Percentiles rank a stretch among this genome's conserved stretches.
These are phyloP conservation scores for Alces alces DNA, from an alignment of 2,113 vertebrate genomes.

Conservation along the genomic window DNA sequence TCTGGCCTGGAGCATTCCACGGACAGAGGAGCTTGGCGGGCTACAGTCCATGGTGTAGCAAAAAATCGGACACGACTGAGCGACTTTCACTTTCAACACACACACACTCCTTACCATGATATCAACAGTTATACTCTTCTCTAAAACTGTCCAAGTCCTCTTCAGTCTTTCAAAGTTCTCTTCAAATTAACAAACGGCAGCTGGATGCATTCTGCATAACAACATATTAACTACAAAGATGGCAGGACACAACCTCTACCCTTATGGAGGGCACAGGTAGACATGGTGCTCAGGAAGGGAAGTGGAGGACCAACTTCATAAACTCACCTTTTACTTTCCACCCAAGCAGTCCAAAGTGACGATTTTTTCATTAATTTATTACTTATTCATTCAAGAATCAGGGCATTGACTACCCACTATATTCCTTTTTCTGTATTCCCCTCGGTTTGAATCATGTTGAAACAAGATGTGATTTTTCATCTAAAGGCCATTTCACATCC, in stretches of 20 bases:
- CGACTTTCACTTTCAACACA: neutral
- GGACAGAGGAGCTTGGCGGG: neutral
- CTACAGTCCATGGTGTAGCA: accelerated
- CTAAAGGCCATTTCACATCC: neutral
- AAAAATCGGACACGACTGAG: neutral
- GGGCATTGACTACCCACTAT: neutral
- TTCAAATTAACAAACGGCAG: neutral
- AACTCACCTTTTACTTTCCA: neutral
- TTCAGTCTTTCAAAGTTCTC: neutral
- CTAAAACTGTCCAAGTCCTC: neutral
- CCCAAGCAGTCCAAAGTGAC: neutral
- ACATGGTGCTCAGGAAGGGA: neutral
- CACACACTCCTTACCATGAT: neutral
- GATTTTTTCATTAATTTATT: neutral
- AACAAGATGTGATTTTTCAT: neutral
- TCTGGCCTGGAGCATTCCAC: neutral
- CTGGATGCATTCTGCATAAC: neutral
- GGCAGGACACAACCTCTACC: neutral
- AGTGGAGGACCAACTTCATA: neutral
- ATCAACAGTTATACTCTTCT: neutral
- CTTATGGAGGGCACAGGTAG: neutral
- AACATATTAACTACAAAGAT: neutral
- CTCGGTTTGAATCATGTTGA: neutral
- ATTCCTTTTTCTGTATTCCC: neutral
- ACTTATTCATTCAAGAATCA: neutral